Evolutionary conservation across 2,888 invertebrate species (phyloP), one percentile per base, ranked within the genome.

Genomic region (Eumerus sabulonum): DNA sequence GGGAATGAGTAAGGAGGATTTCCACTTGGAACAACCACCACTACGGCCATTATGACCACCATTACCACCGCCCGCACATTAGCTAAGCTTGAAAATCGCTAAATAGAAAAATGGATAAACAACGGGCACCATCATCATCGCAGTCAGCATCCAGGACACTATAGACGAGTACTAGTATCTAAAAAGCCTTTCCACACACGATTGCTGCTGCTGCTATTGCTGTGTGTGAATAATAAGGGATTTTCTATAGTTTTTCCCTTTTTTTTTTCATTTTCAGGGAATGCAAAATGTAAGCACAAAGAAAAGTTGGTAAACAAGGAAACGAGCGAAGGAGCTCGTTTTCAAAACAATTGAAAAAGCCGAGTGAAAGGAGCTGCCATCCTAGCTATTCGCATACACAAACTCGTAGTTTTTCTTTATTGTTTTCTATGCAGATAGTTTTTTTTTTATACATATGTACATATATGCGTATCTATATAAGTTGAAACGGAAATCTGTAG

Each of bases 381-480:
- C 27, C 27, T 27, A 7, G 27, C 27, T 27, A 7, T 27, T 27
- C 27, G 5, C 40, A 63, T 56, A 42, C 16, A 67, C 57, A 57
- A 62, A 66, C 62, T 63, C 68, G n/a, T 57, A 68, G 73, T 59
- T 79, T 51, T 73, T 64, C 79, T 68, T 79, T 68, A 79, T 79
- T 74, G 79, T 79, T 73, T 79, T 68, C 79, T 74, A 74, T 59
- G 64, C 63, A 44, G 66, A 67, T 67, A 73, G 77, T 73, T 76
- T 60, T 76, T 59, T 53, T 76, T 71, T n/a, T n/a, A n/a, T n/a
- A n/a, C n/a, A n/a, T n/a, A n/a, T n/a, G n/a, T n/a, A n/a, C n/a
- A n/a, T n/a, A n/a, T n/a, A n/a, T n/a, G n/a, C n/a, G n/a, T n/a
- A n/a, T n/a, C n/a, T n/a, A n/a, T 71, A 42, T 44, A 40, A 18